Evolutionary conservation across 2,797 vertebrate species (phyloP).

Genomic region (Triplophysa bombifrons): DNA sequence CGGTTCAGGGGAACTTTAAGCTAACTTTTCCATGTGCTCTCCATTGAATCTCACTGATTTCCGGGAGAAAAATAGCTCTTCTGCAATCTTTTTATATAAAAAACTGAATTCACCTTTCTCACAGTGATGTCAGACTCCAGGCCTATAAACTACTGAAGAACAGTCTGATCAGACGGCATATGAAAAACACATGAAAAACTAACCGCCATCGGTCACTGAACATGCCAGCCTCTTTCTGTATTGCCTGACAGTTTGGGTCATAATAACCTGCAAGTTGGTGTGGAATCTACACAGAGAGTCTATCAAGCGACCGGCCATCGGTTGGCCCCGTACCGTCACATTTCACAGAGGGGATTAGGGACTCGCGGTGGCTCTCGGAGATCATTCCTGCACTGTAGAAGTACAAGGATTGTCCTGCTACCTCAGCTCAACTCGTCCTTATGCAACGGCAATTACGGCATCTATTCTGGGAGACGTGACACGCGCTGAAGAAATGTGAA

Average conservation of each 20-base stretch:
- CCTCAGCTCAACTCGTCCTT: slow-evolving; percentile 35
- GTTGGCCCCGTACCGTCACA: slow-evolving; percentile 2
- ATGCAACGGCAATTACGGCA: slow-evolving; percentile 47
- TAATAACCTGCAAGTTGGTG: slow-evolving; percentile 13
- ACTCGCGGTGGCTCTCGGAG: neutral
- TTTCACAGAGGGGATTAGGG: slow-evolving; percentile 10
- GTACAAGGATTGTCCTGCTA: slow-evolving; percentile 37
- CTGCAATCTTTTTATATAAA: no score
- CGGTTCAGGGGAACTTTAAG: no score
- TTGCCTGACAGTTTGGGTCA: neutral
- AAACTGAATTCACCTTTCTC: no score
- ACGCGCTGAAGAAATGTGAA: slow-evolving; percentile 48
- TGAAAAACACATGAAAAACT: neutral
- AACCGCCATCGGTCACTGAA: neutral
- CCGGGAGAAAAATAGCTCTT: no score
- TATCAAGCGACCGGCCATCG: slow-evolving; percentile 13
- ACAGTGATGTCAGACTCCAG: no score
- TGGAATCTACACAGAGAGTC: neutral
- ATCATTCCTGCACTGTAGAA: slow-evolving; percentile 18
- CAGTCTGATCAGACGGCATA: neutral
- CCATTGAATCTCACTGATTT: no score
- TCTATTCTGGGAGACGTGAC: slow-evolving; percentile 51
- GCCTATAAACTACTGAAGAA: neutral
- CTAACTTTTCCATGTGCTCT: no score
- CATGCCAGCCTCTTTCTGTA: neutral